These are phyloP conservation scores for Beroe forskalii DNA, from an alignment of 37 sponge, comb jelly and placozoan species.

Conservation along the genomic window DNA sequence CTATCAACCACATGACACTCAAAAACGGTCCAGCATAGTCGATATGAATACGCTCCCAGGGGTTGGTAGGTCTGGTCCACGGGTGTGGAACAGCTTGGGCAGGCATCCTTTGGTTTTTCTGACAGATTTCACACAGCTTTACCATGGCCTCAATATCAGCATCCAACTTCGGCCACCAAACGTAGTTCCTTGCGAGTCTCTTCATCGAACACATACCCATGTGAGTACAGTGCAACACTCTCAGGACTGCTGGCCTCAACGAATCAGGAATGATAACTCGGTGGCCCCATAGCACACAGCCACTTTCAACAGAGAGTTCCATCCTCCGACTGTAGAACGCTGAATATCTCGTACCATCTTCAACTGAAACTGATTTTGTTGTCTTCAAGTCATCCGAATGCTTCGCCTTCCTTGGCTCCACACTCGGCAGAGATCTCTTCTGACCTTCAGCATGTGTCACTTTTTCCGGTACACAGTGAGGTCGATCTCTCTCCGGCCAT, in stretches of 20 bases:
- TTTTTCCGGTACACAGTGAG: background rate
- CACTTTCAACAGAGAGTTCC: constrained; percentile 65
- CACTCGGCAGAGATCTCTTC: no score
- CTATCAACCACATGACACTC: background rate
- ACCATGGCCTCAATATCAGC: background rate
- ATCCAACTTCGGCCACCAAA: constrained; percentile 2
- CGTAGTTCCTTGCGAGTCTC: background rate
- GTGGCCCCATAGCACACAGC: constrained; percentile 67
- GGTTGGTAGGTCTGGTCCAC: background rate
- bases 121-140: background rate
- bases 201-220: constrained; percentile 19
- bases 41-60: constrained; percentile 22
- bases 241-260: background rate
- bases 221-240: background rate
- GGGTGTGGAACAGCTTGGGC: background rate
- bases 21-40: background rate
- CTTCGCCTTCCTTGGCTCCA: no score
- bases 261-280: constrained; percentile 64
- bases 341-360: no score
- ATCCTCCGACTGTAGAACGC: constrained; percentile 16
- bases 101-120: background rate
- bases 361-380: no score
- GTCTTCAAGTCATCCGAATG: no score
- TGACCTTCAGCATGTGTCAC: no score
- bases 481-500: constrained; percentile 61